phyloP scores from a whole-genome alignment of 1,140 invertebrate species.

The Platyura marginata region DNA sequence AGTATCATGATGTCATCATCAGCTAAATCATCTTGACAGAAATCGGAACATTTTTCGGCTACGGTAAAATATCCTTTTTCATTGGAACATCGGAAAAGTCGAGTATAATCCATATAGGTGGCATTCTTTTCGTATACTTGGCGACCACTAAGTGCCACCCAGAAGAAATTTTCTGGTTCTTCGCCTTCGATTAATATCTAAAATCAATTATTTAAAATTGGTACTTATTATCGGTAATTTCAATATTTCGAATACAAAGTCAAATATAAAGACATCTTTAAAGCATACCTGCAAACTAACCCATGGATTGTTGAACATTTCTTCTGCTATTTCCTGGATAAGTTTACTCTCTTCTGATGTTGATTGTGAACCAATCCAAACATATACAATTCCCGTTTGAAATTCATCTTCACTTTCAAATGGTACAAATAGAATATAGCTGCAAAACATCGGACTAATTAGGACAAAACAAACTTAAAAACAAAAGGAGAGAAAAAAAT shows the following conservation, averaged over 20 bases:
- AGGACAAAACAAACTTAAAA: neutral
- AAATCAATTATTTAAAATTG: neutral
- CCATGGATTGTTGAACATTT: slow-evolving; percentile 83
- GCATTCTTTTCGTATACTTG: slow-evolving; percentile 85
- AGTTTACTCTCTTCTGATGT: slow-evolving; percentile 76
- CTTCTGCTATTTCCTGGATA: slow-evolving; percentile 82
- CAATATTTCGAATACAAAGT: neutral
- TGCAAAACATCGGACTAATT: slow-evolving; percentile 31
- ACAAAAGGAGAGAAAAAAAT: slow-evolving; percentile 11
- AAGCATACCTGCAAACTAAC: slow-evolving; percentile 50
- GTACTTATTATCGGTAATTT: neutral
- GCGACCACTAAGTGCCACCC: slow-evolving; percentile 84
- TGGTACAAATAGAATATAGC: slow-evolving; percentile 90
- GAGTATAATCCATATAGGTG: slow-evolving; percentile 83
- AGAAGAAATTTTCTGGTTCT: slow-evolving; percentile 98
- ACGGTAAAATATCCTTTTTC: slow-evolving; percentile 99
- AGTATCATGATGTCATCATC: slow-evolving; percentile 99
- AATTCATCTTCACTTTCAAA: slow-evolving; percentile 80
- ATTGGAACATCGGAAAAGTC: slow-evolving; percentile 96
- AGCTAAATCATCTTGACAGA: slow-evolving; percentile 99
- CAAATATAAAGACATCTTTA: too few species aligned
- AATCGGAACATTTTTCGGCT: slow-evolving; percentile 98
- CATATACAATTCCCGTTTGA: slow-evolving; percentile 85
- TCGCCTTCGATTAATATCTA: slow-evolving; percentile 87
- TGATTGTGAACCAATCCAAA: slow-evolving; percentile 87